These are phyloP conservation scores for Drosophila mimica DNA, from an alignment of 2,888 invertebrate genomes.

Conservation along the genomic window DNA sequence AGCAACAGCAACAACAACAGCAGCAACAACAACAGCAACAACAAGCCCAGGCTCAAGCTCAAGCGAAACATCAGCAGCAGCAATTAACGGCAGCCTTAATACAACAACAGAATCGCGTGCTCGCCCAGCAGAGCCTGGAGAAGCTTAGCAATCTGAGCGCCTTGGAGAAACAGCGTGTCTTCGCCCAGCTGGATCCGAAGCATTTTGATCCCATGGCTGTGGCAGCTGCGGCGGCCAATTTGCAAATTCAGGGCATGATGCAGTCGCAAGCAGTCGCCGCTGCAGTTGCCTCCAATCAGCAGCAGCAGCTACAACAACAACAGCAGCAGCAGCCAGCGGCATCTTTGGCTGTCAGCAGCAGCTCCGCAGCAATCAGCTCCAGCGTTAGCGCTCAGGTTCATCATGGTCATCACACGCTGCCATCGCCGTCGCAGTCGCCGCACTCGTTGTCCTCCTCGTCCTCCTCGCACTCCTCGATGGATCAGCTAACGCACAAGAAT, in stretches of 20 bases:
- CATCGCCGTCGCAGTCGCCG: constrained; percentile 83
- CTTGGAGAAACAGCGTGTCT: constrained; percentile 86
- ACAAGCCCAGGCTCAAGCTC: constrained; percentile 66
- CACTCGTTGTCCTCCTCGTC: constrained; percentile 75
- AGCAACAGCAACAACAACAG: constrained; percentile 67
- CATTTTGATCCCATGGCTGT: constrained; percentile 84
- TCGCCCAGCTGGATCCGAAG: constrained; percentile 86
- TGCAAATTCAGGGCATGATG: constrained; percentile 82
- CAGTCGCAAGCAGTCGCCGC: constrained; percentile 82
- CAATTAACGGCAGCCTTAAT: constrained; percentile 88
- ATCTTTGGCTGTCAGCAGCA: constrained; percentile 36
- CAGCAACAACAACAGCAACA: constrained; percentile 87
- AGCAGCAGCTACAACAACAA: constrained; percentile 37
- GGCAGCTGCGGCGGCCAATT: constrained; percentile 82
- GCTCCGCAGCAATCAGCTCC: constrained; percentile 41
- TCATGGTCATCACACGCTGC: constrained; percentile 68
- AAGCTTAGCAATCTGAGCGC: constrained; percentile 87
- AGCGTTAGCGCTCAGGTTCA: constrained; percentile 50
- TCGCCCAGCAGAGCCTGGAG: constrained; percentile 88
- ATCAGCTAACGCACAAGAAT: constrained; percentile 81
- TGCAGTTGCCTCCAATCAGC: constrained; percentile 79
- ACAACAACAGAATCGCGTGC: constrained; percentile 88
- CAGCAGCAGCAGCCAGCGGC: constrained; percentile 31
- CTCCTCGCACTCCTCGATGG: constrained; percentile 77
- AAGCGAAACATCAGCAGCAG: constrained; percentile 87